Evolutionary conservation across 2,797 vertebrate genomes (phyloP).

Genomic region (Periparus ater): DNA sequence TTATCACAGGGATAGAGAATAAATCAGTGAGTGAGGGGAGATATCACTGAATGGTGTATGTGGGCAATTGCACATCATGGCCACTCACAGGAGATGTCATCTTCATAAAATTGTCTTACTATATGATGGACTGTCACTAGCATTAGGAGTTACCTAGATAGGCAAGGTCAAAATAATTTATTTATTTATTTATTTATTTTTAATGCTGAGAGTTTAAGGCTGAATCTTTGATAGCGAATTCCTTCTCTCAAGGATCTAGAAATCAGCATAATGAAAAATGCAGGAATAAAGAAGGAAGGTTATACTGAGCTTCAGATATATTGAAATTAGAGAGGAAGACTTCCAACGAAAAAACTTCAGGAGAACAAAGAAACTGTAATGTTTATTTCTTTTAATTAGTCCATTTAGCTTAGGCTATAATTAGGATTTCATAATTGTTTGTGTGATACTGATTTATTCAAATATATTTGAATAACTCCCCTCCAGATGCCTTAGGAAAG

Average conservation of each 20-base stretch:
- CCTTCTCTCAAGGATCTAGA: not conserved
- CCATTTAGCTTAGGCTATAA: not conserved
- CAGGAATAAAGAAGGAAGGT: not conserved
- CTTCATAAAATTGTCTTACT: not conserved
- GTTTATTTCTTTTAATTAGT: slow-evolving; percentile 4
- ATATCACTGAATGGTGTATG: not conserved
- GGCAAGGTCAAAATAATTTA: not conserved
- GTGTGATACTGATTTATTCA: not conserved
- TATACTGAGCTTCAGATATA: not conserved
- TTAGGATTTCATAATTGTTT: not conserved
- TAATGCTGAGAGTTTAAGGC: not conserved
- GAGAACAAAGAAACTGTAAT: not conserved
- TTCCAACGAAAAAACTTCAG: not conserved
- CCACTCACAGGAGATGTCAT: not conserved
- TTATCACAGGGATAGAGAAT: not conserved
- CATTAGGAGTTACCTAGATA: not conserved
- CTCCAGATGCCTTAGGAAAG: slow-evolving; percentile 21
- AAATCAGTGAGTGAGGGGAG: not conserved
- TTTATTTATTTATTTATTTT: too few species aligned
- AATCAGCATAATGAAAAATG: not conserved
- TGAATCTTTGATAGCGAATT: not conserved
- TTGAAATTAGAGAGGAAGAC: not conserved
- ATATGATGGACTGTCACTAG: not conserved
- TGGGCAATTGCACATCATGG: not conserved
- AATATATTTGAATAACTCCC: not conserved